Conservation (phyloP, 1,140 invertebrate species). For the Centruroides sculpturatus region DNA sequence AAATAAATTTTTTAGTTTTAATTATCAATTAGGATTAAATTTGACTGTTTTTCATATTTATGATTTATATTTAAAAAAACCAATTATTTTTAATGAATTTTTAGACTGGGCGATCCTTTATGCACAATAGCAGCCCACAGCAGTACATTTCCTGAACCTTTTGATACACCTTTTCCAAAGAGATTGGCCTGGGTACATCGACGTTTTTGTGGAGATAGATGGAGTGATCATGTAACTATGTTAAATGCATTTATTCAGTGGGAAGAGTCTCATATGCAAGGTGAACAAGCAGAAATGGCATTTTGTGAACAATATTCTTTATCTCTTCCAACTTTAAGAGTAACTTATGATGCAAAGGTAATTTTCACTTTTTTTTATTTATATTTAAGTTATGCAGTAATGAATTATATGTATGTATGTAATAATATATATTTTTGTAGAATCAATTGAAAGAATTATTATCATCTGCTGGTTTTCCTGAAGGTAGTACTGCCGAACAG, state of each 20-base stretch:
- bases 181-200: conserved; percentile 60
- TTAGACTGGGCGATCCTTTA: conserved; percentile 65
- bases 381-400: too few relatives aligned
- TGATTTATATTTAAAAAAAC: too few relatives aligned
- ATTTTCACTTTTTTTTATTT: background rate
- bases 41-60: too few relatives aligned
- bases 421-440: conserved; percentile 24
- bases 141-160: conserved; percentile 81
- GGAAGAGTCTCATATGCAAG: conserved; percentile 57
- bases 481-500: conserved; percentile 42
- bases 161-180: conserved; percentile 36
- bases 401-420: too few relatives aligned
- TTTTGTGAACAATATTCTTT: conserved; percentile 87
- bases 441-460: conserved; percentile 76
- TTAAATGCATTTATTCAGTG: conserved; percentile 80
- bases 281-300: conserved; percentile 58
- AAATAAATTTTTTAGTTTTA: too few relatives aligned
- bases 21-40: too few relatives aligned
- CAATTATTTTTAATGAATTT: background rate
- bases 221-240: conserved; percentile 89
- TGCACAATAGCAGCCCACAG: conserved; percentile 88
- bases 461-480: conserved; percentile 68
- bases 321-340: conserved; percentile 60
- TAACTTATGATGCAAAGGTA: conserved; percentile 81
- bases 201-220: conserved; percentile 64